Base-by-base conservation (phyloP, 2,797 vertebrate genomes). In the Sarcoramphus papa region DNA sequence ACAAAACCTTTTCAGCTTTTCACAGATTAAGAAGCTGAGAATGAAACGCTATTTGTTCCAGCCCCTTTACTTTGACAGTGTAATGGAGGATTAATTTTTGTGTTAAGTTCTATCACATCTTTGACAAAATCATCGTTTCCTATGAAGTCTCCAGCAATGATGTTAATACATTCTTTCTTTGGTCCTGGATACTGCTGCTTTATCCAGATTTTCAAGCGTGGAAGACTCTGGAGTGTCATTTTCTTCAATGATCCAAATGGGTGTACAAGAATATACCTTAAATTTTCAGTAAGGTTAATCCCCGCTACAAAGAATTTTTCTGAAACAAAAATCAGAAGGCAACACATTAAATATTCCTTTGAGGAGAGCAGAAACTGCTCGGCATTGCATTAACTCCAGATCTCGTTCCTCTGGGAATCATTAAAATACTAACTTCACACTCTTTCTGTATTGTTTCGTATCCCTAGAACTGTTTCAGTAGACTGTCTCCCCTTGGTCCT, bases 111-210 rank as follows among this genome's bases (percentile, higher is more conserved):
- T 35, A 99, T 98, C 79, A 99, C 98, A 10, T 98, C 97, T 6
- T 97, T 93, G 77, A 99, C 98, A 82, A 99, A 98, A 3, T 98
- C 96, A 24, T 98, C 60, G 0, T 96, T 97, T 13, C 99, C 98
- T 73, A 99, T 97, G 10, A 99, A 99, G 97, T 99, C 99, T 22
- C 99, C 99, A 3, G 99, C 99, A 47, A 99, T 98, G 20, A 99
- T 98, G 98, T 99, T 99, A 81, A 99, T 96, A 78, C 98, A 97
- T 22, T 82, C n/a, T 2, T 95, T 86, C 31, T 95, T 96, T 0
- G 96, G 40, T 25, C 99, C 99, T 0, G 99, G 98, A 35, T 17
- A 45, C 97, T 99, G 99, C 18, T 97, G 82, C 85, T 98, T 96
- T 83, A 99, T 97, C 99, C 99, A 99, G 1, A 90, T 82, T 70